These are phyloP conservation scores for Cyanoderma ruficeps DNA, from an alignment of 2,113 vertebrate species.

Conservation along the genomic window DNA sequence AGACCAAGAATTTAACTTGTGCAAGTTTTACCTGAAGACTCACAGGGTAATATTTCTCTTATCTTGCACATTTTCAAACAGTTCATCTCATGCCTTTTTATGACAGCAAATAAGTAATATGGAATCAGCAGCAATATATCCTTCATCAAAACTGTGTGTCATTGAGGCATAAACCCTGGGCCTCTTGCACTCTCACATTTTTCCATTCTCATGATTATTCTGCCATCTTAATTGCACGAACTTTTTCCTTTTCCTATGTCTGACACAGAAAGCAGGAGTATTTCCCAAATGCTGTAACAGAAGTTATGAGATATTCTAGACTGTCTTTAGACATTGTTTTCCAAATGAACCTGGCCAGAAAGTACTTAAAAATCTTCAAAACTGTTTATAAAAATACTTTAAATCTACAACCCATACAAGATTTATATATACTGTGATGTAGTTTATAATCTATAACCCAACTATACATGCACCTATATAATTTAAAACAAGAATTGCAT, in stretches of 20 bases:
- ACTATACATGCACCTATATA: not conserved
- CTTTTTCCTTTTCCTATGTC: not conserved
- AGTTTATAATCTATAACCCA: not conserved
- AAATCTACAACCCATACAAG: not conserved
- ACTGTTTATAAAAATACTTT: not conserved
- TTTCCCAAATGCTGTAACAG: not conserved
- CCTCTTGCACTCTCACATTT: not conserved
- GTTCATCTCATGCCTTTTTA: not conserved
- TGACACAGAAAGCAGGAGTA: not conserved
- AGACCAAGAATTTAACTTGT: not conserved
- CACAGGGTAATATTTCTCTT: not conserved
- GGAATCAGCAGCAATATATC: not conserved
- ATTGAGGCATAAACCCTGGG: not conserved
- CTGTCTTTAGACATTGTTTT: not conserved
- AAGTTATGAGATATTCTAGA: not conserved
- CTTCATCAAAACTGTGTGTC: not conserved
- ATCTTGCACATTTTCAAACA: not conserved
- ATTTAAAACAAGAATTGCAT: not conserved
- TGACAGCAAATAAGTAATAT: not conserved
- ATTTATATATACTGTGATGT: not conserved
- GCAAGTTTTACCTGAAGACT: not conserved
- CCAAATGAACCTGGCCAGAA: not conserved
- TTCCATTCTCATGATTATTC: not conserved
- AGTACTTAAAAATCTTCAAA: not conserved
- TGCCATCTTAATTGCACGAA: not conserved